Percentiles rank a stretch among this genome's conserved stretches.
Evolutionary conservation across 2,797 vertebrate species (phyloP).

Genomic region (Simalia tracyae): DNA sequence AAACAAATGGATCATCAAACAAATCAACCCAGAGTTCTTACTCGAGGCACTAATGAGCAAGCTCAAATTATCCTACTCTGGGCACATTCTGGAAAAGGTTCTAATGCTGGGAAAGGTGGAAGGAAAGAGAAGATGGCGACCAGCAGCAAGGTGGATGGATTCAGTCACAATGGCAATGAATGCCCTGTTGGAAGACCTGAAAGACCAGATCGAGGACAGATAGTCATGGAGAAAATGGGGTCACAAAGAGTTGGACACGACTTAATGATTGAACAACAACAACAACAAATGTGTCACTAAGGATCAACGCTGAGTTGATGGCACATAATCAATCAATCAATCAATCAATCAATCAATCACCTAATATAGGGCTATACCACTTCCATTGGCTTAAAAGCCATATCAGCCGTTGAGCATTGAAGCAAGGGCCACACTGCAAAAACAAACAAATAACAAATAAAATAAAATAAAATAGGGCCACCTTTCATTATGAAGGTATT

Average conservation of each 20-base stretch:
- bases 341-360: background rate
- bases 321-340: background rate
- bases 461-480: background rate
- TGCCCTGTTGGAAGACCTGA: background rate
- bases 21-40: background rate
- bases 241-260: too few relatives aligned
- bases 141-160: background rate
- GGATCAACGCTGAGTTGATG: background rate
- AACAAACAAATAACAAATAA: background rate
- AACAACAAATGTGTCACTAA: background rate
- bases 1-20: background rate
- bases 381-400: background rate
- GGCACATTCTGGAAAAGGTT: background rate
- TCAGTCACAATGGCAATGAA: background rate
- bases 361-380: background rate
- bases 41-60: background rate
- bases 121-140: background rate
- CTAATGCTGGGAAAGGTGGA: background rate
- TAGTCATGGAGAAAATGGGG: background rate
- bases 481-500: background rate
- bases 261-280: too few relatives aligned
- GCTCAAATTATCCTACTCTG: background rate
- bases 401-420: background rate
- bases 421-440: background rate
- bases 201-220: background rate